Conservation (phyloP, 2,797 vertebrate species). For the Anas georgica region DNA sequence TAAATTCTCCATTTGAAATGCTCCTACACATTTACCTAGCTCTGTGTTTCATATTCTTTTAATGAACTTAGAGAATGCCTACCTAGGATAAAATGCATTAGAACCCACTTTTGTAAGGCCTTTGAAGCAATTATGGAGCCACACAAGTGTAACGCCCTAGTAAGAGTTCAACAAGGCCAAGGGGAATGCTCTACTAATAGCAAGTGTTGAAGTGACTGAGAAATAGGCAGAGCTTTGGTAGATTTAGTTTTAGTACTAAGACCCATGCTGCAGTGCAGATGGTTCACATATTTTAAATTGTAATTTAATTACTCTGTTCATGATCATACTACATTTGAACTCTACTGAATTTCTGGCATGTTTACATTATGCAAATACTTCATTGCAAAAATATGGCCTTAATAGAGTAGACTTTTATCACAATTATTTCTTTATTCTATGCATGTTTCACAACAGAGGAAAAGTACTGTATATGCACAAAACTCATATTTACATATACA, state of each 20-base stretch:
- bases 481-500: not conserved
- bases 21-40: not conserved
- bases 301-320: slow-evolving; percentile 49
- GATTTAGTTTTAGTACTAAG: slow-evolving; percentile 4
- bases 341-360: slow-evolving; percentile 46
- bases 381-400: slow-evolving; percentile 59
- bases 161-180: not conserved
- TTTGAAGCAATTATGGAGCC: not conserved
- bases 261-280: slow-evolving; percentile 24
- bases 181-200: not conserved
- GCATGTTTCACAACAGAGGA: not conserved
- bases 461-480: not conserved
- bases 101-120: not conserved
- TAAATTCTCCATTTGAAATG: not conserved
- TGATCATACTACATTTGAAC: slow-evolving; percentile 18
- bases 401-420: not conserved
- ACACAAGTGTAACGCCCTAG: not conserved
- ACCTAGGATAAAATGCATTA: not conserved
- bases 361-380: slow-evolving; percentile 77
- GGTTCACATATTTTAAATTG: slow-evolving; percentile 52
- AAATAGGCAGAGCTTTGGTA: not conserved
- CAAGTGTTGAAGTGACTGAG: not conserved
- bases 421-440: not conserved
- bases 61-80: not conserved
- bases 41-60: not conserved